A percentile compares a stretch with the other conserved stretches of the same genome.
These are phyloP conservation scores for Tetragonula clypearis DNA, from an alignment of 1,140 invertebrate genomes.

Conservation along the genomic window DNA sequence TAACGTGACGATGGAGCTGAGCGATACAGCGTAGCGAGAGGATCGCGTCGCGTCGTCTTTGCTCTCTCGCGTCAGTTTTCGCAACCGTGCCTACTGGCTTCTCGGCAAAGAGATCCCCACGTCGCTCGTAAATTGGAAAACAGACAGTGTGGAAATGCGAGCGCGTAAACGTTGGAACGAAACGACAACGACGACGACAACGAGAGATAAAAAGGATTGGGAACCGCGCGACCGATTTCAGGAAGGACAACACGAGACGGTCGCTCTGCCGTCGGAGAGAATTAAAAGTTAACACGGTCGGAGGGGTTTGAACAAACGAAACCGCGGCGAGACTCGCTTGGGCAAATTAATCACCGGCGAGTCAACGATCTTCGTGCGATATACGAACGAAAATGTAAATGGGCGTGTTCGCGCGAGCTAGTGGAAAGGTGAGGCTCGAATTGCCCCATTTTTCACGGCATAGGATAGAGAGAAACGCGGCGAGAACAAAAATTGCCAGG, in stretches of 20 bases:
- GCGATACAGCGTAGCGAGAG: too few relatives aligned
- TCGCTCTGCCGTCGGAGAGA: background rate
- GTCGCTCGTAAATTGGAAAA: conserved; percentile 17
- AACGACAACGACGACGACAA: background rate
- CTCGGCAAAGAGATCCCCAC: background rate
- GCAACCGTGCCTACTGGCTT: background rate
- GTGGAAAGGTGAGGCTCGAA: background rate
- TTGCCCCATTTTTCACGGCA: conserved; percentile 22
- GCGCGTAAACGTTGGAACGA: background rate
- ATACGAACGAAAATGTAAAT: conserved; percentile 8
- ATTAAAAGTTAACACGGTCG: conserved; percentile 19
- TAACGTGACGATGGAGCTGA: background rate
- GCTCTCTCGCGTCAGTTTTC: background rate
- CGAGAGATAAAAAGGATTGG: conserved; percentile 21
- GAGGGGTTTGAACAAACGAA: background rate
- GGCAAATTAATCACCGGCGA: conserved; percentile 9
- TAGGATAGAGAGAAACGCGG: background rate
- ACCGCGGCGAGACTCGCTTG: background rate
- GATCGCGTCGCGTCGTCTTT: background rate
- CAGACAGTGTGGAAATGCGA: background rate
- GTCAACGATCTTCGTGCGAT: background rate
- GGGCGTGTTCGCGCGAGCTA: background rate
- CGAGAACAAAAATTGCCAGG: conserved; percentile 21
- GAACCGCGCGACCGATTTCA: background rate
- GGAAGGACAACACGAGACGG: background rate